Evolutionary conservation across 2,113 vertebrate genomes (phyloP).

Genomic region (Gymnorhina tibicen): DNA sequence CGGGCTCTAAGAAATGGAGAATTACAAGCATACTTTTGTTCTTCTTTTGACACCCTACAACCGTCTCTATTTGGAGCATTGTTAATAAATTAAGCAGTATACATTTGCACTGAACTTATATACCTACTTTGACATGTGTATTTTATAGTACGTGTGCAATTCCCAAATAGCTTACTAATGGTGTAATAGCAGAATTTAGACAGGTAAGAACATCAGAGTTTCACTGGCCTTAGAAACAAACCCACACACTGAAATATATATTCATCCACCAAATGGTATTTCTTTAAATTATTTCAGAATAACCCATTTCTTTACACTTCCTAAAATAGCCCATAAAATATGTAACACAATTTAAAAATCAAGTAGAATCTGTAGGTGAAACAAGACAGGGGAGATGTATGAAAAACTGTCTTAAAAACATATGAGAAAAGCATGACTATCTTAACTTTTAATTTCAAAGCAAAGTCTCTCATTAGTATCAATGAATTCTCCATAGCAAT

Average conservation of each 20-base stretch:
- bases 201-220: slow-evolving; percentile 23
- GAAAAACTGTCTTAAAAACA: not conserved
- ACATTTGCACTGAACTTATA: slow-evolving; percentile 24
- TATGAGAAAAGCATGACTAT: not conserved
- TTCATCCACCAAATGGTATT: not conserved
- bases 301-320: not conserved
- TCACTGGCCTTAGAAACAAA: slow-evolving; percentile 19
- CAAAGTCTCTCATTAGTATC: not conserved
- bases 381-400: not conserved
- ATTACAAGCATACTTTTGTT: not conserved
- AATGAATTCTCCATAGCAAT: slow-evolving; percentile 1
- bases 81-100: not conserved
- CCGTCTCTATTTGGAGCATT: not conserved
- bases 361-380: not conserved
- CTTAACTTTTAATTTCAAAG: not conserved
- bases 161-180: slow-evolving; percentile 31
- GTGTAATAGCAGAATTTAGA: slow-evolving; percentile 20
- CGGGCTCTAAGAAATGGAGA: slow-evolving; percentile 27
- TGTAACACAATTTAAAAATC: not conserved
- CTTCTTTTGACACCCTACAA: slow-evolving; percentile 1
- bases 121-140: not conserved
- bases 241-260: not conserved
- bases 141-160: not conserved
- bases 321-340: not conserved
- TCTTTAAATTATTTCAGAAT: not conserved